These are phyloP conservation scores for Tetranychus truncatus DNA, from an alignment of 2,888 invertebrate genomes.

Conservation along the genomic window DNA sequence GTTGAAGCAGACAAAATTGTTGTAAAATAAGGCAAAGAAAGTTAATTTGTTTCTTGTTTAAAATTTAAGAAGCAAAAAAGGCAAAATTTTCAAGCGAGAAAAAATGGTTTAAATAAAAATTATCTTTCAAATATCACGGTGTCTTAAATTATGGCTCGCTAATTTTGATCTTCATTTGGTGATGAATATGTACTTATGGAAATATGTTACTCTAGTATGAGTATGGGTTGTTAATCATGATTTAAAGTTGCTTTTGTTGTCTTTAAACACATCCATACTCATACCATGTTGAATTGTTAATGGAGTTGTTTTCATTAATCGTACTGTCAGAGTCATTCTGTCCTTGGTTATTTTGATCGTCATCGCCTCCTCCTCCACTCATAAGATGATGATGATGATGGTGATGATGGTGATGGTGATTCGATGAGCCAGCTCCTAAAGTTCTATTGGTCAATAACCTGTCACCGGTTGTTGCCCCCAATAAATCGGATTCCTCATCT, in stretches of 20 bases:
- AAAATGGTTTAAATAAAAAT: not conserved
- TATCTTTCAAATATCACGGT: not conserved
- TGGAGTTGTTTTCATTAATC: not conserved
- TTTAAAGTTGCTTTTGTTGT: not conserved
- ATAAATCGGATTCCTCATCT: slow-evolving; percentile 7
- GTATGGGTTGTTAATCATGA: not conserved
- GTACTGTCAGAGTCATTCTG: slow-evolving; percentile 1
- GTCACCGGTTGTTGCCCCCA: too few relatives aligned
- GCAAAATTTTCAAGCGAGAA: not conserved
- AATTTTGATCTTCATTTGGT: too few relatives aligned
- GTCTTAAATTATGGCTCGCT: too few relatives aligned
- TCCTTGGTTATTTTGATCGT: not conserved
- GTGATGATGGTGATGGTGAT: not conserved
- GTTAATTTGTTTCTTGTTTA: not conserved
- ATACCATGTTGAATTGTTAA: slow-evolving; percentile 10
- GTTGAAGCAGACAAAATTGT: too few relatives aligned
- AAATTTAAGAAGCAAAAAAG: not conserved
- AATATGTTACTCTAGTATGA: not conserved
- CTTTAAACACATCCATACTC: slow-evolving; percentile 13
- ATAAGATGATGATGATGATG: not conserved
- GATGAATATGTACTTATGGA: not conserved
- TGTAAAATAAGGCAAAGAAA: not conserved
- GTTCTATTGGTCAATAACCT: too few relatives aligned
- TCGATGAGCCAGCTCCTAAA: not conserved
- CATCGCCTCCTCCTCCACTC: not conserved